Evolutionary conservation across 2,888 invertebrate genomes (phyloP), one percentile per base, ranked within the genome.

Genomic region (Chesias legatella): DNA sequence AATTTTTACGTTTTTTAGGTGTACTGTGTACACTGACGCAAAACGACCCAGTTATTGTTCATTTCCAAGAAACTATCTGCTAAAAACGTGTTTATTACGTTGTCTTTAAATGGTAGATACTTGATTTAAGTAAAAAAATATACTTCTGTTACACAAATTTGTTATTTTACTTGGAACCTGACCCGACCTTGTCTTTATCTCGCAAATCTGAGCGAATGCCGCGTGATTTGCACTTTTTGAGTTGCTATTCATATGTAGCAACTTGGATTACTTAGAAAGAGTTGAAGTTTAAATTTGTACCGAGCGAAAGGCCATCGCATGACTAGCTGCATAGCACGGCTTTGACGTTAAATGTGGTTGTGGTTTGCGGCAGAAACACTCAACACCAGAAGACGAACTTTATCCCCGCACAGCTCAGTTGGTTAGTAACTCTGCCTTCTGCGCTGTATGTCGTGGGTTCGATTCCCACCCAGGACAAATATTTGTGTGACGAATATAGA

Each of bases 51-150:
- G 17, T 28, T 43, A 24, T 11, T 28, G 9, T 6, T 23, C 13
- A 17, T 23, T 35, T 30, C 37, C 11, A 30, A 25, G 36, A 40
- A 40, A 33, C 31, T 25, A 35, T 26, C 33, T 8, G 6, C 7
- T 8, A 13, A 36, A 33, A 41, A 25, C 31, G 30, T 31, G 43
- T 43, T 43, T 8, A 9, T 27, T 9, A n/a, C 27, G 3, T 34
- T 31, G 22, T 22, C 36, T 41, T 34, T 30, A 43, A 36, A 46
- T 41, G 42, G 39, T 26, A 32, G 28, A 36, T 27, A 39, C 33
- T 43, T 36, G 21, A 33, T 29, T 42, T 48, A 36, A 26, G 17
- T 28, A 41, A 33, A 38, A n/a, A 38, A 43, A 43, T 33, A 33
- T 30, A 17, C 22, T 22, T 29, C 34, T 39, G 43, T 23, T 10